Evolutionary conservation across 2,113 vertebrate genomes (phyloP).

Genomic region (Zootoca vivipara): DNA sequence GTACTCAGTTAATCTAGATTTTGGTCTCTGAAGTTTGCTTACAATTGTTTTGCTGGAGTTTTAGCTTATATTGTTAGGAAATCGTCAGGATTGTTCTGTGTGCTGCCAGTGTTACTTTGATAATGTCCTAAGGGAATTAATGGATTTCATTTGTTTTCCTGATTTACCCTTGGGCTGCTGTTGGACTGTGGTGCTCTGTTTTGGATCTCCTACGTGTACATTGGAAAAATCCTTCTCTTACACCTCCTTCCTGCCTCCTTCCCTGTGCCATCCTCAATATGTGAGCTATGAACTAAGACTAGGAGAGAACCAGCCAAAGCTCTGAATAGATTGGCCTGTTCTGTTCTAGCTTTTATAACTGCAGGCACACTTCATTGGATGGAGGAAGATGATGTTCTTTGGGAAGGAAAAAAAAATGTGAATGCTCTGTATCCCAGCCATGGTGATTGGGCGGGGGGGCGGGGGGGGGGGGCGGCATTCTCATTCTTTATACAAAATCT

Average conservation of each 20-base stretch:
- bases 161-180: neutral
- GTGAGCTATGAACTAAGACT: neutral
- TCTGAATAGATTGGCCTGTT: neutral
- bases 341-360: neutral
- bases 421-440: neutral
- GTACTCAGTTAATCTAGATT: neutral
- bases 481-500: neutral
- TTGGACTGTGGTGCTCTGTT: neutral
- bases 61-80: neutral
- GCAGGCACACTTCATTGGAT: neutral
- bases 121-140: neutral
- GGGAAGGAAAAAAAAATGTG: neutral
- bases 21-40: neutral
- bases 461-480: too few relatives aligned
- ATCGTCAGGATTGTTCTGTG: neutral
- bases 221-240: neutral
- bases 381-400: neutral
- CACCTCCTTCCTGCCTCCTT: neutral
- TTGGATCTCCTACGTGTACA: neutral
- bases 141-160: neutral
- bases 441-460: too few relatives aligned
- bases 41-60: neutral
- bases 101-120: neutral
- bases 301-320: neutral
- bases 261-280: too few relatives aligned